phyloP scores from a whole-genome alignment of 30 jellyfish, hydroid and myxozoan species.

The Turritopsis rubra region DNA sequence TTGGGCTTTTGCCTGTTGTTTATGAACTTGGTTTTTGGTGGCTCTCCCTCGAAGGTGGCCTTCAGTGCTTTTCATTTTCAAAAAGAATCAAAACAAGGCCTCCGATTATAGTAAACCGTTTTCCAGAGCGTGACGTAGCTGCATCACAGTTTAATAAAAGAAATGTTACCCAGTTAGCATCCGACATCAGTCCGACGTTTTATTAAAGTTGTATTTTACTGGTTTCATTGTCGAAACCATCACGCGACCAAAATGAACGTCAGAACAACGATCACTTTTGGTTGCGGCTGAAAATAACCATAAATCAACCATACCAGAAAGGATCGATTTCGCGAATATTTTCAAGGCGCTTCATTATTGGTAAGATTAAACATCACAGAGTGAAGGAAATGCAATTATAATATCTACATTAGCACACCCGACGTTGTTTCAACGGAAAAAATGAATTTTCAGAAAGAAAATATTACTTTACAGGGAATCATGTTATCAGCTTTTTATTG shows the following conservation, averaged over 20 bases:
- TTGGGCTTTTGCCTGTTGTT: no score
- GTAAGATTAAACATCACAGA: neutral
- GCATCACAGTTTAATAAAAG: no score
- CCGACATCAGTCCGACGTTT: neutral
- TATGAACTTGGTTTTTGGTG: no score
- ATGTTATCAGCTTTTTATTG: no score
- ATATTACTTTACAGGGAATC: no score
- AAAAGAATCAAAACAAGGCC: no score
- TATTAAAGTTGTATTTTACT: neutral
- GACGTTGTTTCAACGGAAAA: neutral
- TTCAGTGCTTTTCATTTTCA: no score
- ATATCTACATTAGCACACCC: neutral
- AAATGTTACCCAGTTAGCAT: neutral
- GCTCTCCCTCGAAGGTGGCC: no score
- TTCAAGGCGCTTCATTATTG: neutral
- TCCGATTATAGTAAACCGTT: no score
- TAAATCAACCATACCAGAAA: neutral
- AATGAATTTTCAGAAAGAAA: no score
- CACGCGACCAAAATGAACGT: neutral
- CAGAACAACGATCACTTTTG: neutral
- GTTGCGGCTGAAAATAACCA: neutral
- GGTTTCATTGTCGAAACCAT: neutral
- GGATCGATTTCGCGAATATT: neutral
- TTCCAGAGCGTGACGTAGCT: no score
- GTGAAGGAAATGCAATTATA: neutral